These are phyloP conservation scores for Eupsittula cactorum DNA, from an alignment of 2,113 vertebrate species.

Conservation along the genomic window DNA sequence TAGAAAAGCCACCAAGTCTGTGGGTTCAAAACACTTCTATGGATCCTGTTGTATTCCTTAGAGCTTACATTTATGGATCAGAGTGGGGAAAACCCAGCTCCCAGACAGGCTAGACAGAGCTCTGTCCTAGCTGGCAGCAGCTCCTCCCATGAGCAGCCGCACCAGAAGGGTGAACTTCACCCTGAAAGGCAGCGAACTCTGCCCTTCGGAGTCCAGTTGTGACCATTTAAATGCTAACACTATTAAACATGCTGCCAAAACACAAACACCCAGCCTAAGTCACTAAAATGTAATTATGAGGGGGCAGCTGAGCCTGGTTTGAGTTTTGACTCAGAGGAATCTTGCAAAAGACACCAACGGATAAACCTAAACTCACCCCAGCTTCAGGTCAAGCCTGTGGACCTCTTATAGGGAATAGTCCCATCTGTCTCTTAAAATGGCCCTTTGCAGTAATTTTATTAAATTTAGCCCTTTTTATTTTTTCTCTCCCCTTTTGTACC, in stretches of 20 bases:
- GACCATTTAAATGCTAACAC: conserved; percentile 76
- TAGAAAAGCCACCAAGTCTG: fast-evolving
- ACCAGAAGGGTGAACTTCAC: background rate
- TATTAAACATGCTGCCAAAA: conserved; percentile 77
- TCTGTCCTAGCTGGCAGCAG: background rate
- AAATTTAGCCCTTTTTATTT: background rate
- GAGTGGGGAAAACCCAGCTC: background rate
- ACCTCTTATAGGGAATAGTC: background rate
- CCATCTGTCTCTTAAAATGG: background rate
- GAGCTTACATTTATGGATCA: background rate
- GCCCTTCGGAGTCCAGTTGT: conserved; percentile 52
- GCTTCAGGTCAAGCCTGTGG: background rate
- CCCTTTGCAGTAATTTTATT: background rate
- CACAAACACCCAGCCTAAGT: conserved; percentile 76
- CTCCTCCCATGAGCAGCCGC: background rate
- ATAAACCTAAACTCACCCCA: background rate
- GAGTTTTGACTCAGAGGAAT: conserved; percentile 66
- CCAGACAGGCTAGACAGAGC: fast-evolving
- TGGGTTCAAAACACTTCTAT: fast-evolving
- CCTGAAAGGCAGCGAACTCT: background rate
- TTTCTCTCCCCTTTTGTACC: background rate
- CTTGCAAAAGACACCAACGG: background rate
- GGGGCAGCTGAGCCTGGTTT: conserved; percentile 80
- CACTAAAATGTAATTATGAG: conserved; percentile 81
- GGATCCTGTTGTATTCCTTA: fast-evolving